Percentiles rank a stretch among this genome's conserved stretches.
These are phyloP conservation scores for Hippopotamus amphibius DNA, from an alignment of 2,113 vertebrate genomes.

Conservation along the genomic window DNA sequence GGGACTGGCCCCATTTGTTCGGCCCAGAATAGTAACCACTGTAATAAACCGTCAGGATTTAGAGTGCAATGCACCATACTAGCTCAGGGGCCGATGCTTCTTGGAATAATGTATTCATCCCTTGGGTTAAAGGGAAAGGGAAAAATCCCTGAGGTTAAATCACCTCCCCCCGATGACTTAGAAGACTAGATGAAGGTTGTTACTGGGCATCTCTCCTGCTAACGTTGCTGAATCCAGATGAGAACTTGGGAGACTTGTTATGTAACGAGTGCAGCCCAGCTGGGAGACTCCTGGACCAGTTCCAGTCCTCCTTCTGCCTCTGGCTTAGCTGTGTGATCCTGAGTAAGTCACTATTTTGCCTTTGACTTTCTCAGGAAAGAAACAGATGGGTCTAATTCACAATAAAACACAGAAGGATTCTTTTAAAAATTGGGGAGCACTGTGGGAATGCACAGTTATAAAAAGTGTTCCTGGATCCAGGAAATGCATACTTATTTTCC, in stretches of 20 bases:
- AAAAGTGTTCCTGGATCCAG: background rate
- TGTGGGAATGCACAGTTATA: background rate
- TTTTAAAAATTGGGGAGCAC: background rate
- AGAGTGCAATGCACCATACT: conserved; percentile 25
- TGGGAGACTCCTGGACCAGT: background rate
- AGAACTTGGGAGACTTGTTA: conserved; percentile 4
- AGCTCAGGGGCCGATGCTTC: conserved; percentile 68
- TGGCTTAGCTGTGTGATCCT: conserved; percentile 22
- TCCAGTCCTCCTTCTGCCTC: background rate
- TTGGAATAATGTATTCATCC: conserved; percentile 74
- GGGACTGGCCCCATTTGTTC: conserved; percentile 31
- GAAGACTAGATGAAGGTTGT: conserved; percentile 30
- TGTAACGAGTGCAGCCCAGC: background rate
- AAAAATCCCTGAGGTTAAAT: conserved; percentile 34
- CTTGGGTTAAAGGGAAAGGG: conserved; percentile 43
- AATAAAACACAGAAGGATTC: background rate
- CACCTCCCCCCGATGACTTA: conserved; percentile 32
- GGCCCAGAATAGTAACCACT: conserved; percentile 71
- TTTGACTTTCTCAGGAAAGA: background rate
- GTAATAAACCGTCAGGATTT: conserved; percentile 62
- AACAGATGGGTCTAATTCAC: background rate
- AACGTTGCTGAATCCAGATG: conserved; percentile 3
- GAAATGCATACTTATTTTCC: background rate
- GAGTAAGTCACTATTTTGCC: conserved; percentile 1
- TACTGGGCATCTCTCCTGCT: background rate